Base-by-base conservation (phyloP, 2,888 invertebrate species). In the Dynastes maya region DNA sequence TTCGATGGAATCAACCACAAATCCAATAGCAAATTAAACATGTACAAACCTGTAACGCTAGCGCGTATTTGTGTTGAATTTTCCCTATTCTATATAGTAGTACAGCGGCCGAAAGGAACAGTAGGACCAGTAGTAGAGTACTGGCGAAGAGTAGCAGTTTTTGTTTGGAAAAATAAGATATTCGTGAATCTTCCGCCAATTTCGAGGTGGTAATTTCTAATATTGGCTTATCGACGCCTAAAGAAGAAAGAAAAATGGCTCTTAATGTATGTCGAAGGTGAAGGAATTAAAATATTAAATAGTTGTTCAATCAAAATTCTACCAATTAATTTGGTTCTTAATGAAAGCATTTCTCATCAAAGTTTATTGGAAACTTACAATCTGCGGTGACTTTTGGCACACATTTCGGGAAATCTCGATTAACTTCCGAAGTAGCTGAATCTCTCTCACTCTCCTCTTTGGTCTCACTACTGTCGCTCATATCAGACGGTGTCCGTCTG, bases 41-140 rank as follows among this genome's bases (percentile, higher is more conserved):
- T 16, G 5, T n/a, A 86, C 87, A 83, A 84, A 89, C 90, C 88
- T 85, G 85, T 87, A 89, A 83, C 87, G 89, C 82, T 85, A 85
- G 80, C 86, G 86, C 80, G 86, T 88, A 84, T 85, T 86, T 83
- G 74, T 85, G 86, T 81, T 89, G 89, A 58, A 90, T 88, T 83
- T 88, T 88, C 80, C 91, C 89, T 83, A 92, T 91, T 83, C 92
- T 89, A 85, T 91, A 91, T 6, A 92, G 89, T 68, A 92, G 88
- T 63, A 91, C 88, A 70, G 90, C 89, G 27, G 92, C 92, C 29
- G 92, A 92, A 71, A 92, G 84, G 85, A 92, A 90, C 78, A 92
- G 87, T 79, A 92, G 87, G 71, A 92, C 87, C 79, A 92, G 88
- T 84, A 92, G 87, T 68, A 90, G 86, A 32, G 91, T 91, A 82